A percentile compares a stretch with the other conserved stretches of the same genome.
Evolutionary conservation across 2,888 invertebrate genomes (phyloP).

Genomic region (Pantelozetes paolii): DNA sequence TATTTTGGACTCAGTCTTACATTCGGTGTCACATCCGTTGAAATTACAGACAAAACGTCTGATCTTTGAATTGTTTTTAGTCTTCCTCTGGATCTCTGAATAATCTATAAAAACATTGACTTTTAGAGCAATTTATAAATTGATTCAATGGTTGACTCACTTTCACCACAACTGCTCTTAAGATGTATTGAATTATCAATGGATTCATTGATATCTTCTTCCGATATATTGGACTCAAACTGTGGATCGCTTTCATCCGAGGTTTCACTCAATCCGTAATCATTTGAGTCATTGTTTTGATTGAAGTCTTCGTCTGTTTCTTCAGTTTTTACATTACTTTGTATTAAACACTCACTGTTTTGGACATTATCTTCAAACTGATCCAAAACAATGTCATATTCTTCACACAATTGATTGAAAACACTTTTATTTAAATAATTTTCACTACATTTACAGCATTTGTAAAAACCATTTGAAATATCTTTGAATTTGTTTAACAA

Average conservation of each 20-base stretch:
- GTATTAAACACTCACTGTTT: not conserved
- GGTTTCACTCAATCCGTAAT: too few species aligned
- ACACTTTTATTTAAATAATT: not conserved
- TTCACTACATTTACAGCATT: not conserved
- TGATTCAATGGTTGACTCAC: not conserved
- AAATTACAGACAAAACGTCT: not conserved
- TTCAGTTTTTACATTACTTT: not conserved
- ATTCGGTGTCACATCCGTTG: not conserved
- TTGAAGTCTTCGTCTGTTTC: not conserved
- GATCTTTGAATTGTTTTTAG: not conserved
- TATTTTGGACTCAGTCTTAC: not conserved
- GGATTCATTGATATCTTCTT: not conserved
- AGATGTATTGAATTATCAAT: not conserved
- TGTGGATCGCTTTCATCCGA: too few species aligned
- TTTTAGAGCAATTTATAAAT: not conserved
- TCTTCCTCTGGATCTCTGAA: not conserved
- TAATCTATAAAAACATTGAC: not conserved
- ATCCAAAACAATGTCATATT: not conserved
- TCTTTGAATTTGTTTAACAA: slow-evolving; percentile 8
- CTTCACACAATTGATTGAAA: not conserved
- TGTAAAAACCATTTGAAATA: not conserved
- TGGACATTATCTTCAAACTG: not conserved
- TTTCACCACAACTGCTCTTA: not conserved
- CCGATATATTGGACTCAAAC: not conserved
- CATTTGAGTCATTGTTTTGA: not conserved